These are phyloP conservation scores for Limnephilus rhombicus DNA, from an alignment of 2,888 invertebrate species.

Conservation along the genomic window DNA sequence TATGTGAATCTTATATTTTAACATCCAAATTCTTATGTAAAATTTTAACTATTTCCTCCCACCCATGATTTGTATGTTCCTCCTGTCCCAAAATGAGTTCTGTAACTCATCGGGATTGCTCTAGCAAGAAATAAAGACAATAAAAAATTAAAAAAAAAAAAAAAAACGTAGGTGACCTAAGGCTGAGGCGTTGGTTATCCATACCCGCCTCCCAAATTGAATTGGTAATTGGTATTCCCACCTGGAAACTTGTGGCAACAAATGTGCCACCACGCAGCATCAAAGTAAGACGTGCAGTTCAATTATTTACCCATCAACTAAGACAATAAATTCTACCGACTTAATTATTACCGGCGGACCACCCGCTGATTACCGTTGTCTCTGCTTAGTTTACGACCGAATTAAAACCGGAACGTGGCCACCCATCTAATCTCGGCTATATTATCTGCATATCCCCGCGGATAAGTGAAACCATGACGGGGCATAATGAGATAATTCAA, in stretches of 20 bases:
- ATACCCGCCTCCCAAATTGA: too few species aligned
- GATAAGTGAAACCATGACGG: conserved; percentile 28
- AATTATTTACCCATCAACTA: neutral
- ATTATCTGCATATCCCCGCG: neutral
- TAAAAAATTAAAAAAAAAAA: too few species aligned
- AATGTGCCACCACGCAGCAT: neutral
- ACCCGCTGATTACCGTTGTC: conserved; percentile 16
- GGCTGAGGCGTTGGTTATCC: too few species aligned
- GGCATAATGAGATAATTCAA: conserved; percentile 31
- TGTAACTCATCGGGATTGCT: too few species aligned
- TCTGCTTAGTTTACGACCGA: neutral
- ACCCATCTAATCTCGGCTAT: neutral
- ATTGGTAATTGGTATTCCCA: too few species aligned
- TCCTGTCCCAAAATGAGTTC: too few species aligned
- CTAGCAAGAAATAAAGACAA: too few species aligned
- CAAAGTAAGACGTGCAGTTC: neutral
- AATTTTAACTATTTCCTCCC: too few species aligned
- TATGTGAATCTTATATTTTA: too few species aligned
- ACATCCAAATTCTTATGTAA: too few species aligned
- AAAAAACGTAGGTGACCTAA: too few species aligned
- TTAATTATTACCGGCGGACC: neutral
- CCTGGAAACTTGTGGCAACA: neutral
- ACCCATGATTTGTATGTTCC: too few species aligned
- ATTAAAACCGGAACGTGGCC: neutral
- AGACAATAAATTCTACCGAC: neutral